Evolutionary conservation across 1,140 invertebrate genomes (phyloP), one percentile per base, ranked within the genome.

Genomic region (Ganaspis sp.): DNA sequence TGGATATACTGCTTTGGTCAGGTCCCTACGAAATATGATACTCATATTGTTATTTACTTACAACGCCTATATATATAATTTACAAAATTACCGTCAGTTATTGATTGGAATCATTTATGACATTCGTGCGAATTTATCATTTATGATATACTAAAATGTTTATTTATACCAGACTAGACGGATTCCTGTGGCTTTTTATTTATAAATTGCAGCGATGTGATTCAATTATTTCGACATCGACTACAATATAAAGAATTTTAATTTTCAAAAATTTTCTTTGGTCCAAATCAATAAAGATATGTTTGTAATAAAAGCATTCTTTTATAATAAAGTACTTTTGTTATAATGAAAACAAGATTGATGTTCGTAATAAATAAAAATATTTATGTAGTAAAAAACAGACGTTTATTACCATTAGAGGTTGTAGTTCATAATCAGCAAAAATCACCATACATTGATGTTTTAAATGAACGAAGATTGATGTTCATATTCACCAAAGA

Each of bases 1-100:
- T 64, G 29, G 58, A 64, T 64, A 64, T 64, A 64, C 58, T 64
- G 58, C 42, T 45, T 81, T 78, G 79, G 76, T 81, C 79, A 77
- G 76, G 79, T 81, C 70, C 73, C 73, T 78, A 81, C 49, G 19
- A 70, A 38, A 54, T 17, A 64, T 34, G 45, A 64, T 64, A 64
- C 12, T 23, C 19, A 58, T 64, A 64, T 64, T 29, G 15, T 29
- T 29, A 29, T 64, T 29, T 29, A 64, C 58, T 64, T 64, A 64
- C 58, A 64, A 64, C n/a, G 26, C 26, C 29, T 29, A 34, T 29
- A 64, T 64, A 64, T 49, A 49, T 49, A 49, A 49, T 64, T 64
- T 64, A 64, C 21, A 64, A n/a, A 15, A 64, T 64, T 64, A 64
- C 58, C 26, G 23, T 29, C 58, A 34, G 3, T 26, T 64, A 29